phyloP scores from a whole-genome alignment of 2,797 vertebrate species.

The Antrozous pallidus region DNA sequence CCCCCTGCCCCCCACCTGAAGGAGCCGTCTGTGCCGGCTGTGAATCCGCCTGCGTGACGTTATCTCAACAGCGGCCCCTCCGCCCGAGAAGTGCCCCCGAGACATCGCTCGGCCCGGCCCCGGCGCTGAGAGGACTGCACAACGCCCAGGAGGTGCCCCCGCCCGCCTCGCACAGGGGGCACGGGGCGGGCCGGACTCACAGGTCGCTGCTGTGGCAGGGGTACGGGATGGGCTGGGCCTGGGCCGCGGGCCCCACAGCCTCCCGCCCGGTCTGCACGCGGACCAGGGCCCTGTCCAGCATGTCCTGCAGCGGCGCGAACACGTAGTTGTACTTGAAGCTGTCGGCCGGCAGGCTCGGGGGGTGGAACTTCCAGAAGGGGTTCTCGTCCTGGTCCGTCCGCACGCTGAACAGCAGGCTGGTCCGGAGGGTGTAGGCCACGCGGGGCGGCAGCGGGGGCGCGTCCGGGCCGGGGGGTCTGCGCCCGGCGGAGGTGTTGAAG shows the following conservation, averaged over 20 bases:
- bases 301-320: constrained; percentile 84
- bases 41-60: no score
- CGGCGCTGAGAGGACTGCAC: no score
- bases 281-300: constrained; percentile 83
- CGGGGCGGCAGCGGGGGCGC: constrained; percentile 60
- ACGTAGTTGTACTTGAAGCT: constrained; percentile 83
- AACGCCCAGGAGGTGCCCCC: no score
- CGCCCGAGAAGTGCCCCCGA: no score
- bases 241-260: constrained; percentile 53
- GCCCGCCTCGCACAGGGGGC: no score
- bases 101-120: no score
- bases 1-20: no score
- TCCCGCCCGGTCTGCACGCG: constrained; percentile 74
- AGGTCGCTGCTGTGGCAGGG: constrained; percentile 82
- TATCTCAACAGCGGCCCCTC: no score
- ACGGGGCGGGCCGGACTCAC: constrained; percentile 72
- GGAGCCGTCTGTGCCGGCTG: no score
- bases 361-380: constrained; percentile 82
- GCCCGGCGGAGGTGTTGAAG: constrained; percentile 59
- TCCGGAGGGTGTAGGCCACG: constrained; percentile 81
- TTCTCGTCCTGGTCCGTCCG: constrained; percentile 80
- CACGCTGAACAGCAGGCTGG: constrained; percentile 81
- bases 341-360: constrained; percentile 77
- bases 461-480: neutral
- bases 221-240: constrained; percentile 82